Percentiles rank a stretch among this genome's conserved stretches.
These are phyloP conservation scores for Jacana jacana DNA, from an alignment of 2,113 vertebrate genomes.

Conservation along the genomic window DNA sequence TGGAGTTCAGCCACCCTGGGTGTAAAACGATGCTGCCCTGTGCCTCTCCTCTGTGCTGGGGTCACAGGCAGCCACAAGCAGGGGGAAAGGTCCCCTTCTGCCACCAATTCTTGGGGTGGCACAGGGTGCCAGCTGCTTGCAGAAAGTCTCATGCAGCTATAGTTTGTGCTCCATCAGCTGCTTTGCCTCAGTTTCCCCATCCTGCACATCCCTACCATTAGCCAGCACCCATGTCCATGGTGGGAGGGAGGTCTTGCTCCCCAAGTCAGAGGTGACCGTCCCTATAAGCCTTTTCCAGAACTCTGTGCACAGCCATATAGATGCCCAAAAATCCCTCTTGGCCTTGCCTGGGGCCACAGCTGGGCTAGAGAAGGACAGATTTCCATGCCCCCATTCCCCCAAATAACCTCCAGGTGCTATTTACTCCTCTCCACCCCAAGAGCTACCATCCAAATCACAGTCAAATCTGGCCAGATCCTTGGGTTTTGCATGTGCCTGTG, in stretches of 20 bases:
- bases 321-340: neutral
- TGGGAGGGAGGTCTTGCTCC: fast-evolving
- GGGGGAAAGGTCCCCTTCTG: neutral
- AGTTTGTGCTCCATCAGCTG: neutral
- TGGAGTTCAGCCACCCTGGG: fast-evolving
- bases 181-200: constrained; percentile 2
- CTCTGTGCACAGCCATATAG: fast-evolving
- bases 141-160: fast-evolving
- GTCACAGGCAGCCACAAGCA: neutral
- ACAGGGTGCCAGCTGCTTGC: fast-evolving
- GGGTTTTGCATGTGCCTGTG: neutral
- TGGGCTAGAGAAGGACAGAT: neutral
- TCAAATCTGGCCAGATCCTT: neutral
- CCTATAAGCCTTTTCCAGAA: fast-evolving
- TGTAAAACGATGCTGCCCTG: neutral
- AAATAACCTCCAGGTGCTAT: fast-evolving
- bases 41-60: too few species aligned
- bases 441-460: neutral
- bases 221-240: neutral
- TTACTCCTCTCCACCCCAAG: neutral
- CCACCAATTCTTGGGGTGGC: fast-evolving
- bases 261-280: fast-evolving
- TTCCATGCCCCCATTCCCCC: fast-evolving
- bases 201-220: fast-evolving
- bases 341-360: fast-evolving